These are phyloP conservation scores for Diaphora mendica DNA, from an alignment of 2,888 invertebrate species.

Conservation along the genomic window DNA sequence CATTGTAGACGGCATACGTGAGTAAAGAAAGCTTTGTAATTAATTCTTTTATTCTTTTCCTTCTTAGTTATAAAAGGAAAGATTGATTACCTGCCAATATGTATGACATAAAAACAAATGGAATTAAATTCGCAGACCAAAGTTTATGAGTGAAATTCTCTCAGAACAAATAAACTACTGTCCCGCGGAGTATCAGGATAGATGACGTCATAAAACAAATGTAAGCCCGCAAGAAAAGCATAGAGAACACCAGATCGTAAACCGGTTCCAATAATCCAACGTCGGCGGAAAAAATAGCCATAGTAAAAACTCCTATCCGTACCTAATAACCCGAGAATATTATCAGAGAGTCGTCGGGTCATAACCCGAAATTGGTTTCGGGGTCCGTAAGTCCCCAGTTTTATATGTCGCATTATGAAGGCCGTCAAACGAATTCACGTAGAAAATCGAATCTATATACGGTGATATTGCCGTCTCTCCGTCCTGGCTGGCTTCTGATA, in stretches of 20 bases:
- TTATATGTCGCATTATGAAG: slow-evolving; percentile 87
- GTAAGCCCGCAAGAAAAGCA: slow-evolving; percentile 66
- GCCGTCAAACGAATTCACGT: slow-evolving; percentile 88
- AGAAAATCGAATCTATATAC: slow-evolving; percentile 88
- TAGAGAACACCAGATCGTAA: slow-evolving; percentile 76
- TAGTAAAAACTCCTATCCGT: slow-evolving; percentile 86
- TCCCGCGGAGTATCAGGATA: slow-evolving; percentile 53
- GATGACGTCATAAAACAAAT: slow-evolving; percentile 79
- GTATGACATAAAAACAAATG: slow-evolving; percentile 36
- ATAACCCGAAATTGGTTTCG: slow-evolving; percentile 87
- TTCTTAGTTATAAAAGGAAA: background rate
- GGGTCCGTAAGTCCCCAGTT: slow-evolving; percentile 87
- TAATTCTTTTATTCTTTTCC: background rate
- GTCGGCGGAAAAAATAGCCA: slow-evolving; percentile 86
- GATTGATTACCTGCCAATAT: background rate
- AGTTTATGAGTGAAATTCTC: slow-evolving; percentile 46
- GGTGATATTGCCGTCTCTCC: slow-evolving; percentile 82
- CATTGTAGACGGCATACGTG: background rate
- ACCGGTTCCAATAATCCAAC: slow-evolving; percentile 81
- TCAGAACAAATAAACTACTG: slow-evolving; percentile 53
- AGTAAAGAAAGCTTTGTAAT: background rate
- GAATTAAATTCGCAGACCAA: slow-evolving; percentile 43
- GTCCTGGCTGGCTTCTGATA: slow-evolving; percentile 82
- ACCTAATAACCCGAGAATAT: slow-evolving; percentile 87
- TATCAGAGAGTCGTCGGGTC: slow-evolving; percentile 87